Evolutionary conservation across 64 coral and sea anemone genomes (phyloP).

Genomic region (Stichodactyla helianthus): DNA sequence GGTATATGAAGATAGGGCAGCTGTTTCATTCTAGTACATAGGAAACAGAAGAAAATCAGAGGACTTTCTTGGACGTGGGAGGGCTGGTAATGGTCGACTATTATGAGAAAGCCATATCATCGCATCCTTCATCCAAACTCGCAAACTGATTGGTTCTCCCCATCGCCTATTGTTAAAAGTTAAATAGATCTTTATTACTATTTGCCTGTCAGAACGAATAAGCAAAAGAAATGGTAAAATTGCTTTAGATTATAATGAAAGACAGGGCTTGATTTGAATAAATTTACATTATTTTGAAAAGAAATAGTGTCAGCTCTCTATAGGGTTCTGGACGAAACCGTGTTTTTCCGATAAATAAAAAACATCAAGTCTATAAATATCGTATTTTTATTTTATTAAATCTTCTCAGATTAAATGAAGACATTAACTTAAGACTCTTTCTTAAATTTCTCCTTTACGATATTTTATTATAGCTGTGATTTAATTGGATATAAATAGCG

Average conservation of each 20-base stretch:
- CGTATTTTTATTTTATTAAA: background rate
- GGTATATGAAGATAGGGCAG: constrained; percentile 17
- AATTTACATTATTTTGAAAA: background rate
- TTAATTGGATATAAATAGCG: constrained; percentile 2
- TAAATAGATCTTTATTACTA: constrained; percentile 31
- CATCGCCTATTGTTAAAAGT: background rate
- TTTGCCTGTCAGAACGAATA: constrained; percentile 24
- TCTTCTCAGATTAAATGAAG: background rate
- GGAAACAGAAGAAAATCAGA: constrained; percentile 5
- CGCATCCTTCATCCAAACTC: background rate
- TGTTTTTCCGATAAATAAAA: background rate
- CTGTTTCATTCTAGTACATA: constrained; percentile 26
- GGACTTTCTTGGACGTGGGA: constrained; percentile 17
- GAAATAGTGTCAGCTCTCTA: background rate
- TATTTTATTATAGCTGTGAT: background rate
- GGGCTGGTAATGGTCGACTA: background rate
- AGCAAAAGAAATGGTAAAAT: constrained; percentile 10
- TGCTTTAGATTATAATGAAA: constrained; percentile 3
- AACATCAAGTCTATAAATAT: background rate
- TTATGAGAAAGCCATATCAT: background rate
- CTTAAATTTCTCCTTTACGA: background rate
- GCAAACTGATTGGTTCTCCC: background rate
- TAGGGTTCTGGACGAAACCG: background rate
- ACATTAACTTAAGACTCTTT: background rate
- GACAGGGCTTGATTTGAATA: constrained; percentile 1